Conservation (phyloP, 1,140 invertebrate genomes). For the Semibalanus balanoides region DNA sequence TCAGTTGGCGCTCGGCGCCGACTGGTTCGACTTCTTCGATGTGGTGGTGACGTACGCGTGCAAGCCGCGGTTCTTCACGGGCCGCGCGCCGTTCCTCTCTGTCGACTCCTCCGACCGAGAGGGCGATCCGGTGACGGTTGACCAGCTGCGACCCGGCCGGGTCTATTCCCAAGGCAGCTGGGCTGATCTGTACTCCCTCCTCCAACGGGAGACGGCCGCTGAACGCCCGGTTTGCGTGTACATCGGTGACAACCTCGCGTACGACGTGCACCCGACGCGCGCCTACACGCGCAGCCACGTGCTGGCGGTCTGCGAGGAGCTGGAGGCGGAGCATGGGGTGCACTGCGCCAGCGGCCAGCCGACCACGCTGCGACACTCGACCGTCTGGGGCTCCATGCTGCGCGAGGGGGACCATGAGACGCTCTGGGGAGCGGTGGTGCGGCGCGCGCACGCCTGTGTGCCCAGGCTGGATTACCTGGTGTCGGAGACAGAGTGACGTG, state of each 20-base stretch:
- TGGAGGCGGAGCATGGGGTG: not conserved
- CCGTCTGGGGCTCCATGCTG: not conserved
- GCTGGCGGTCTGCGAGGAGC: not conserved
- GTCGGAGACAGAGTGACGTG: too few species aligned
- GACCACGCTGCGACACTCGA: too few species aligned
- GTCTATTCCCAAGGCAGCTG: slow-evolving; percentile 8
- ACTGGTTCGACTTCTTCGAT: slow-evolving; percentile 32
- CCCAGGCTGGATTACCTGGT: not conserved
- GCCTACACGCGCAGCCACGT: not conserved
- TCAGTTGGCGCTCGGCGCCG: slow-evolving; percentile 24
- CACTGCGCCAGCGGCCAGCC: not conserved
- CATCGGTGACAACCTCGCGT: not conserved
- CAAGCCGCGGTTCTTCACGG: slow-evolving; percentile 31
- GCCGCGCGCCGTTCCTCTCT: slow-evolving; percentile 25
- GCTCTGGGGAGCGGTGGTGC: not conserved
- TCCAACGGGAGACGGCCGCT: not conserved
- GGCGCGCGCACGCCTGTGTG: not conserved
- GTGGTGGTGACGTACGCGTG: slow-evolving; percentile 27
- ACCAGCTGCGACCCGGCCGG: not conserved
- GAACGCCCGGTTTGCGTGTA: not conserved
- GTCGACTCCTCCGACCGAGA: slow-evolving; percentile 13
- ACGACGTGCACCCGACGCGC: not conserved
- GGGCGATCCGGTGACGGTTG: not conserved
- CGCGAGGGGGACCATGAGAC: not conserved
- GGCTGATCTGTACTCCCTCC: slow-evolving; percentile 15